These are phyloP conservation scores for Heliocidaris erythrogramma DNA, from an alignment of 35 echinoderm and acorn worm genomes.

Conservation along the genomic window DNA sequence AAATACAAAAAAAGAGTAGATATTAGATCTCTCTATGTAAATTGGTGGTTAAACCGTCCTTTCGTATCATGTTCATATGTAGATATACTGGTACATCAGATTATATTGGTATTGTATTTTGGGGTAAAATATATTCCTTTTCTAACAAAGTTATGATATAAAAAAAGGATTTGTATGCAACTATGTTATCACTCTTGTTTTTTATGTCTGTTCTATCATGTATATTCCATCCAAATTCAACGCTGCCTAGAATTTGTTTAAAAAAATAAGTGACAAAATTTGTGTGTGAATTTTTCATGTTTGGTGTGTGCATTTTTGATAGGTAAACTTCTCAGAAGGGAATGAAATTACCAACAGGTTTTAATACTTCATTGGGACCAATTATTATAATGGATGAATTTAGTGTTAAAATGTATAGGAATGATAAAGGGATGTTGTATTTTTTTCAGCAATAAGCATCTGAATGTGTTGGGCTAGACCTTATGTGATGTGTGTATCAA, in stretches of 20 bases:
- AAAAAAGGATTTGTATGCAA: not conserved
- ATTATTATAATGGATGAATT: not conserved
- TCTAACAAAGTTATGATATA: not conserved
- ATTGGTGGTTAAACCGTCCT: constrained; percentile 15
- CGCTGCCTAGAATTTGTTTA: not conserved
- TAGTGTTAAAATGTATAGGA: too few species aligned
- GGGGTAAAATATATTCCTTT: not conserved
- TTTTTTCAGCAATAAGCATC: too few species aligned
- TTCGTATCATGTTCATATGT: not conserved
- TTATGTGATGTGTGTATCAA: too few species aligned
- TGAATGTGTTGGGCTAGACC: too few species aligned
- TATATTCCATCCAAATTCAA: not conserved
- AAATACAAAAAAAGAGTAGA: not conserved
- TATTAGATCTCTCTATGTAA: not conserved
- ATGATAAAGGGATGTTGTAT: too few species aligned
- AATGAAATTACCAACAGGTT: not conserved
- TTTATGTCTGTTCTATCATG: not conserved
- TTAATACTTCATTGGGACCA: not conserved
- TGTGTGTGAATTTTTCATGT: constrained; percentile 3
- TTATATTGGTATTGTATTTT: not conserved
- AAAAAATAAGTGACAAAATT: not conserved
- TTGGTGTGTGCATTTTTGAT: not conserved
- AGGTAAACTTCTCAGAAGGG: not conserved
- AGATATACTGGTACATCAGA: not conserved
- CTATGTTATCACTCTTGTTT: too few species aligned